A percentile compares a stretch with the other conserved stretches of the same genome.
These are phyloP conservation scores for Plectropomus leopardus DNA, from an alignment of 2,113 vertebrate species.

Conservation along the genomic window DNA sequence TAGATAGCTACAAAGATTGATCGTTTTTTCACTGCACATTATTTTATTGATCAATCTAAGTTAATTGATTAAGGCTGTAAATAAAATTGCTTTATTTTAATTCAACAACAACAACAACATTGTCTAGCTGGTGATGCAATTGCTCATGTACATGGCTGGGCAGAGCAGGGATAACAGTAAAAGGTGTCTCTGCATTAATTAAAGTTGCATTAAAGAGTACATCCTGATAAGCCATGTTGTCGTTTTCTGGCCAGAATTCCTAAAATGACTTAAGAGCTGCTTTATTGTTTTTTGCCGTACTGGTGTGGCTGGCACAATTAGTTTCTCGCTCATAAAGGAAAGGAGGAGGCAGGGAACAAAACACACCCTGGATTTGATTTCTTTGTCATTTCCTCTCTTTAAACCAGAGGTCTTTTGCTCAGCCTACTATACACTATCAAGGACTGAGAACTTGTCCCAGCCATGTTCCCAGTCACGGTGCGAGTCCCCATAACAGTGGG, in stretches of 20 bases:
- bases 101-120: background rate
- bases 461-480: constrained; percentile 66
- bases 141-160: background rate
- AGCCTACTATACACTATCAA: constrained; percentile 10
- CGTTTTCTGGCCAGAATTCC: constrained; percentile 34
- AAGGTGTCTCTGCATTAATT: constrained; percentile 8
- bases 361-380: constrained; percentile 56
- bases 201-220: constrained; percentile 1
- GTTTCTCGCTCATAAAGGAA: constrained; percentile 38
- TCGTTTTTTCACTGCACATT: too few species aligned
- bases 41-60: too few species aligned
- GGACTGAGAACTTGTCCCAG: constrained; percentile 58
- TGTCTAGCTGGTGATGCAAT: background rate
- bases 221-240: constrained; percentile 36
- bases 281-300: constrained; percentile 1
- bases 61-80: too few species aligned
- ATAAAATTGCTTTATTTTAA: too few species aligned
- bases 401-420: constrained; percentile 34
- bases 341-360: constrained; percentile 42
- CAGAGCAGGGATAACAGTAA: background rate
- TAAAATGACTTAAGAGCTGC: background rate
- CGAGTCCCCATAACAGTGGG: constrained; percentile 61
- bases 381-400: constrained; percentile 50
- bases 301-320: background rate
- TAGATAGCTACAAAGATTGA: background rate